A percentile compares a stretch with the other conserved stretches of the same genome.
phyloP scores from a whole-genome alignment of 2,113 vertebrate species.

The Cacatua alba region DNA sequence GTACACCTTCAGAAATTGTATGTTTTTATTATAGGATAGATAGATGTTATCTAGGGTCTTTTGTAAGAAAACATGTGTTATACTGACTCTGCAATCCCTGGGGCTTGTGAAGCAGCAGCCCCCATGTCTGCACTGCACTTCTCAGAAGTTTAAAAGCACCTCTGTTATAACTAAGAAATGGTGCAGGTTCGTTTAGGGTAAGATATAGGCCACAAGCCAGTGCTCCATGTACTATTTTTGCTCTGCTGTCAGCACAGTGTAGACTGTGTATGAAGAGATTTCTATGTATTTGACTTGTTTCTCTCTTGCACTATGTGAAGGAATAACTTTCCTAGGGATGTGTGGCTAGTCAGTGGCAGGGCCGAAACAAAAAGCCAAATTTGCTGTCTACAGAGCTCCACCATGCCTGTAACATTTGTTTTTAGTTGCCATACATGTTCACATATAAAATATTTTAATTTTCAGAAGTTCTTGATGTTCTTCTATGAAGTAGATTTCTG shows the following conservation, averaged over 20 bases:
- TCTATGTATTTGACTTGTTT: not conserved
- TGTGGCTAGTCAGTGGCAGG: not conserved
- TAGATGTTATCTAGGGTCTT: conserved; percentile 36
- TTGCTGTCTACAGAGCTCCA: not conserved
- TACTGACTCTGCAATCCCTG: not conserved
- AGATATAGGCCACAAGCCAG: not conserved
- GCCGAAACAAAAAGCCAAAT: not conserved
- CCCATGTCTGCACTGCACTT: not conserved
- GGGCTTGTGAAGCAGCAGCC: not conserved
- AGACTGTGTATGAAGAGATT: not conserved
- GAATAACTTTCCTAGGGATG: not conserved
- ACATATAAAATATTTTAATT: not conserved
- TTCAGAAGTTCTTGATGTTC: not conserved
- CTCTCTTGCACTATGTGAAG: not conserved
- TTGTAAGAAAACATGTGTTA: conserved; percentile 14
- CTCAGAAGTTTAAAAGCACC: not conserved
- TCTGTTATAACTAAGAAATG: not conserved
- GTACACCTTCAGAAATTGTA: not conserved
- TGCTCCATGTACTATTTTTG: not conserved
- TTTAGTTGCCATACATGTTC: not conserved
- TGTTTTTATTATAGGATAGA: not conserved
- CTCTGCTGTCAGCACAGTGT: not conserved
- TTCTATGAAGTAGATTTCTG: not conserved
- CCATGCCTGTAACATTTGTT: not conserved
- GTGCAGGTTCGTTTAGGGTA: not conserved